Evolutionary conservation across 2,888 invertebrate genomes (phyloP), one percentile per base, ranked within the genome.

Genomic region (Dryobotodes eremita): DNA sequence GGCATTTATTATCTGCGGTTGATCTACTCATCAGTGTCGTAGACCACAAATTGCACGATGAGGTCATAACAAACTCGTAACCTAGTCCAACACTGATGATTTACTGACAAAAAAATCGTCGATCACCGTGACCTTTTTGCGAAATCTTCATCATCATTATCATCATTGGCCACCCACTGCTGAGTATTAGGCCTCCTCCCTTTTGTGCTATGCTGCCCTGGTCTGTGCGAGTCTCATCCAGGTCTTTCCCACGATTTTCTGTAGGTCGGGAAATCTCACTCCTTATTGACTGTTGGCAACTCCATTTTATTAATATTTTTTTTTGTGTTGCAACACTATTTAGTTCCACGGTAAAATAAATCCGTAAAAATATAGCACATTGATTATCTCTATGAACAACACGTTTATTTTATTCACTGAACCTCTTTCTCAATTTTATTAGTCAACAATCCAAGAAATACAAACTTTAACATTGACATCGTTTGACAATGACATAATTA

Each of bases 1-100:
- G 55, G 23, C 72, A 81, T 88, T 87, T 83, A 75, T 88, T 79
- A 71, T 88, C 87, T 79, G 70, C 78, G 69, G 55, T 72, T 46
- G 71, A 62, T 76, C 70, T 66, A 72, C 64, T 66, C 77, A 77
- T 79, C 75, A 79, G 61, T 78, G 66, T 85, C 59, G 65, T 69
- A 64, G 71, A 83, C 83, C 79, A 75, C 77, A 82, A 81, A 77
- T 80, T 74, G 72, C 75, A 31, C 68, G 74, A 77, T 78, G 71
- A 75, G 62, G 66, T 69, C 62, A 62, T 65, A 76, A 23, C 36
- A 53, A 53, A 71, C 55, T 84, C 59, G 46, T n/a, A 66, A 79
- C 65, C 59, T 86, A 17, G 62, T 17, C 61, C 1, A 50, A 64
- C 65, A 77, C 68, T 75, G 71, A 65, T 70, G 65, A 48, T 55